A percentile compares a stretch with the other conserved stretches of the same genome.
phyloP scores from a whole-genome alignment of 2,797 vertebrate genomes.

The Aphelocoma californica region DNA sequence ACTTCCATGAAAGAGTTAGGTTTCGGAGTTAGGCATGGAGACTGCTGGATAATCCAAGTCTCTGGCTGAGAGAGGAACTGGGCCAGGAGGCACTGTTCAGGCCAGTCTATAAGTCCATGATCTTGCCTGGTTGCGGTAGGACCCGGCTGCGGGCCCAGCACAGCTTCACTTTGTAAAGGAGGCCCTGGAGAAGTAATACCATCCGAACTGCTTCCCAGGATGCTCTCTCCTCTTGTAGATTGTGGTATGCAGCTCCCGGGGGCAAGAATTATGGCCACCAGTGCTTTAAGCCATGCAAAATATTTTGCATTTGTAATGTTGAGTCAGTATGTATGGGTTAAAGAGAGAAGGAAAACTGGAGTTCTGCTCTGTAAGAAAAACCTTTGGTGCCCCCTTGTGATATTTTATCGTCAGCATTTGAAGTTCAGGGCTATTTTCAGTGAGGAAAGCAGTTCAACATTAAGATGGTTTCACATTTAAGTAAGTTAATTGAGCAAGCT shows the following conservation, averaged over 20 bases:
- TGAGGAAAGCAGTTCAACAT: background rate
- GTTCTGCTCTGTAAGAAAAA: background rate
- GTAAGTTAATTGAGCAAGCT: background rate
- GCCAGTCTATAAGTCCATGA: background rate
- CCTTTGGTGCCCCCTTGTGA: constrained; percentile 62
- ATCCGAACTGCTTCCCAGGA: background rate
- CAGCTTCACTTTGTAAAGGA: background rate
- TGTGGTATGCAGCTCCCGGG: background rate
- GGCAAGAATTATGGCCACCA: background rate
- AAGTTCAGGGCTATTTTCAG: background rate
- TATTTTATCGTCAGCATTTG: background rate
- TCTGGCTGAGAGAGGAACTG: background rate
- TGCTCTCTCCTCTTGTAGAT: background rate
- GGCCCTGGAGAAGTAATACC: background rate
- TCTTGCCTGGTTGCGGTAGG: background rate
- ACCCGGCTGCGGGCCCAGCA: background rate
- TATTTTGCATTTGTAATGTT: background rate
- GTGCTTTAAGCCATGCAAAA: background rate
- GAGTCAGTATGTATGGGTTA: background rate
- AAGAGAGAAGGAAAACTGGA: background rate
- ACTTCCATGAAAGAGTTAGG: background rate
- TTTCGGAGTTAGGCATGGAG: background rate
- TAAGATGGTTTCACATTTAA: background rate
- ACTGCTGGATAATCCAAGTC: background rate
- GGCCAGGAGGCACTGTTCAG: background rate